Evolutionary conservation across 2,888 invertebrate species (phyloP), one percentile per base, ranked within the genome.

Genomic region (Bombylius discolor): DNA sequence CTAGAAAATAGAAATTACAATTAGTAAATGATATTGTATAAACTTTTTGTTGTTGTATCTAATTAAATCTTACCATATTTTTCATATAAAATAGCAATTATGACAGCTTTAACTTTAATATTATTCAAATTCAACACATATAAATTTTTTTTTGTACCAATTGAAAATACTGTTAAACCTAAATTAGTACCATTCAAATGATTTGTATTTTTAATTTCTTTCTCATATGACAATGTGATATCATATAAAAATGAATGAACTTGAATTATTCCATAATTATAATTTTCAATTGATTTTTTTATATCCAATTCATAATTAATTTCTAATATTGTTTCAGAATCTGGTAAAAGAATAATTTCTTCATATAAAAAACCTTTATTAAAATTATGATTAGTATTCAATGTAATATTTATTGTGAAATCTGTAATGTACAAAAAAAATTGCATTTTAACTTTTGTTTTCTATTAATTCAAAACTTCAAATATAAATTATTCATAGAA

Each of bases 211-310:
- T 45, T 48, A 5, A 11, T n/a, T n/a, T n/a, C 1, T 45, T 8
- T 51, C 6, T 31, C 7, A 5, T 33, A 5, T 12, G 46, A 46
- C 32, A 57, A 13, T n/a, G 33, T 54, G 3, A 55, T 12, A 33
- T 55, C 46, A 12, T 55, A 44, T 3, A 51, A 9, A 55, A 42
- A 55, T 33, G 55, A 54, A 52, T 57, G 57, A 3, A 55, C 23
- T 49, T 57, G 57, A 8, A 57, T 4, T 33, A 57, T 44, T 5
- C 13, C 42, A 32, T 50, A 56, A 12, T 53, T 50, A 36, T 51
- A 56, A 47, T 51, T 33, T 14, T 42, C 12, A 11, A 23, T 23
- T 23, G 23, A 23, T 23, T 23, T 23, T 23, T 23, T 23, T 23
- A 11, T 11, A 42, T 11, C 11, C 5, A 11, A 11, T 8, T 36